These are phyloP conservation scores for Cryptocephalus primarius DNA, from an alignment of 2,888 invertebrate species.

Conservation along the genomic window DNA sequence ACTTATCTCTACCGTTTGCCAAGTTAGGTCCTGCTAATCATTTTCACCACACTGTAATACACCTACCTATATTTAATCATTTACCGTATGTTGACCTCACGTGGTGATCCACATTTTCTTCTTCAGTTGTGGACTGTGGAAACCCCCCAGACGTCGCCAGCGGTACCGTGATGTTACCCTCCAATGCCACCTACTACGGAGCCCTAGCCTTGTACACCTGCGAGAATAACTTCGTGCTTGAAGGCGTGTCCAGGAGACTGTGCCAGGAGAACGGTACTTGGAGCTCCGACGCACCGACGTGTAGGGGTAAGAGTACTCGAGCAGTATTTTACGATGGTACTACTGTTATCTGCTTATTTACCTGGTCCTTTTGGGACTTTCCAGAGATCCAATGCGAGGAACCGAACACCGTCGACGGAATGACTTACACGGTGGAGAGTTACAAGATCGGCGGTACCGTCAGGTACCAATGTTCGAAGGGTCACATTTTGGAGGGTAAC, in stretches of 20 bases:
- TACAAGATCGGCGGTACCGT: slow-evolving; percentile 70
- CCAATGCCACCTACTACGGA: slow-evolving; percentile 83
- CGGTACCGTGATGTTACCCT: slow-evolving; percentile 68
- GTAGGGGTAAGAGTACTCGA: slow-evolving; percentile 55
- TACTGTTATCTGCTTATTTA: too few relatives aligned
- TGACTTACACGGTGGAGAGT: slow-evolving; percentile 48
- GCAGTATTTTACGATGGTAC: too few relatives aligned
- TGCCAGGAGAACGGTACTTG: slow-evolving; percentile 85
- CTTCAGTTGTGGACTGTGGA: slow-evolving; percentile 75
- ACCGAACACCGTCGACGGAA: slow-evolving; percentile 51
- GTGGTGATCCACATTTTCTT: background rate
- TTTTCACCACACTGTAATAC: too few relatives aligned
- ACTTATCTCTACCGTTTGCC: too few relatives aligned
- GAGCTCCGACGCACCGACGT: slow-evolving; percentile 75
- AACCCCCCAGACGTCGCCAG: slow-evolving; percentile 59
- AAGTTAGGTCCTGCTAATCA: too few relatives aligned
- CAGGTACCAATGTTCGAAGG: slow-evolving; percentile 73
- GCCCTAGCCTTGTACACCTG: slow-evolving; percentile 79
- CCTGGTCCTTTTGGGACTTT: too few relatives aligned
- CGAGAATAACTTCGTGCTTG: slow-evolving; percentile 65
- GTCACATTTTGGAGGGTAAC: slow-evolving; percentile 69
- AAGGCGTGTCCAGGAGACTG: slow-evolving; percentile 70
- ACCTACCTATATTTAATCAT: too few relatives aligned
- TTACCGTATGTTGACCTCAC: too few relatives aligned
- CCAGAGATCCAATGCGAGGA: slow-evolving; percentile 69